These are phyloP conservation scores for Lysandra coridon DNA, from an alignment of 2,888 invertebrate genomes.

Conservation along the genomic window DNA sequence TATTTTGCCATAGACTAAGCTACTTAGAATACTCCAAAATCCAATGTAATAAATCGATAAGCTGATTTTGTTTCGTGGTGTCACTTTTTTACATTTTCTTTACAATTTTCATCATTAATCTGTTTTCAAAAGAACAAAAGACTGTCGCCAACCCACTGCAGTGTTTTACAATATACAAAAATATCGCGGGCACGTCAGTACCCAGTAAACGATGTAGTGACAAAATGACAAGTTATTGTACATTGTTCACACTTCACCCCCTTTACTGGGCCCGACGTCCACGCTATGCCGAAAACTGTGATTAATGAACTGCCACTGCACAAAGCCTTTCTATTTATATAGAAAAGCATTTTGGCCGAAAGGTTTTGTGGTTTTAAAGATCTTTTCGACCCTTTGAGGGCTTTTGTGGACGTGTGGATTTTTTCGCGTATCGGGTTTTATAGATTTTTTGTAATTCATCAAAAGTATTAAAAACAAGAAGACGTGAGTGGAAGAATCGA, in stretches of 20 bases:
- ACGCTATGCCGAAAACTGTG: slow-evolving; percentile 26
- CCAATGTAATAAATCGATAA: too few relatives aligned
- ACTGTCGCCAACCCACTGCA: too few relatives aligned
- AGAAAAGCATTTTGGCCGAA: neutral
- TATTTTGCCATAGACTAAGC: too few relatives aligned
- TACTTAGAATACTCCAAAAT: too few relatives aligned
- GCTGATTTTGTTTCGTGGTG: too few relatives aligned
- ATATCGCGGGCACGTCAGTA: neutral
- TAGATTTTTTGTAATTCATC: neutral
- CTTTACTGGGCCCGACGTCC: neutral
- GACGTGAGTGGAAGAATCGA: too few relatives aligned
- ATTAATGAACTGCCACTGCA: slow-evolving; percentile 34
- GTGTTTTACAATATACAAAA: too few relatives aligned
- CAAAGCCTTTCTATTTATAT: slow-evolving; percentile 25
- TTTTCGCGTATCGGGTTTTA: neutral
- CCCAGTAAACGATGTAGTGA: neutral
- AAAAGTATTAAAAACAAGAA: too few relatives aligned
- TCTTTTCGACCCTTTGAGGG: neutral
- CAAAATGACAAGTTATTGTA: slow-evolving; percentile 8
- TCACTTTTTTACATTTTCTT: too few relatives aligned
- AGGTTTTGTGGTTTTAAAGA: slow-evolving; percentile 12
- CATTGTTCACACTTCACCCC: neutral
- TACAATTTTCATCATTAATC: too few relatives aligned
- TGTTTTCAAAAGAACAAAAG: too few relatives aligned
- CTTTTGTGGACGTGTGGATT: neutral